Evolutionary conservation across 2,113 vertebrate species (phyloP).

Genomic region (Scomber japonicus): DNA sequence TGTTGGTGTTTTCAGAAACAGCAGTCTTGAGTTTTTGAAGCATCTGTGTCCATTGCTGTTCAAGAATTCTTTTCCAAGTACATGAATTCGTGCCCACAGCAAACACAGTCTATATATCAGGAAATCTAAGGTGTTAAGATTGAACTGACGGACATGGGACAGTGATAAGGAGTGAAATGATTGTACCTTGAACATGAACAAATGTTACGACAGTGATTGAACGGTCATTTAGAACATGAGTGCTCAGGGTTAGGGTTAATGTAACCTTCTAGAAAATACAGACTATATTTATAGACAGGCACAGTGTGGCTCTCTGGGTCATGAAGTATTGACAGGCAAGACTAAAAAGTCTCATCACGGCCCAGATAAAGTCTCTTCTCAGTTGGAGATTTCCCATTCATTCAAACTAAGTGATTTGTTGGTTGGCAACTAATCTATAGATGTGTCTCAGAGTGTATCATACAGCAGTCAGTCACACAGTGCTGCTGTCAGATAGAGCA

Average conservation of each 20-base stretch:
- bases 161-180: no score
- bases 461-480: background rate
- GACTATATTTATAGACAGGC: background rate
- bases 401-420: constrained; percentile 26
- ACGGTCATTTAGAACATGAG: no score
- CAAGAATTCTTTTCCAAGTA: background rate
- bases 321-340: background rate
- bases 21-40: background rate
- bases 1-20: background rate
- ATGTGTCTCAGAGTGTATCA: constrained; percentile 20
- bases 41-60: background rate
- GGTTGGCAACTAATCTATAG: constrained; percentile 30
- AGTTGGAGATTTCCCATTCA: constrained; percentile 10
- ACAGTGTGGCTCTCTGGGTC: background rate
- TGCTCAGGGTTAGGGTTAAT: background rate
- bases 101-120: no score
- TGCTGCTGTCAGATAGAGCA: background rate
- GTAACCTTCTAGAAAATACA: background rate
- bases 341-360: background rate
- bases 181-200: no score
- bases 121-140: no score
- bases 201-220: no score
- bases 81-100: no score
- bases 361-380: constrained; percentile 26
- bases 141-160: no score